Evolutionary conservation across 2,888 invertebrate genomes (phyloP).

Genomic region (Megastigmus dorsalis): DNA sequence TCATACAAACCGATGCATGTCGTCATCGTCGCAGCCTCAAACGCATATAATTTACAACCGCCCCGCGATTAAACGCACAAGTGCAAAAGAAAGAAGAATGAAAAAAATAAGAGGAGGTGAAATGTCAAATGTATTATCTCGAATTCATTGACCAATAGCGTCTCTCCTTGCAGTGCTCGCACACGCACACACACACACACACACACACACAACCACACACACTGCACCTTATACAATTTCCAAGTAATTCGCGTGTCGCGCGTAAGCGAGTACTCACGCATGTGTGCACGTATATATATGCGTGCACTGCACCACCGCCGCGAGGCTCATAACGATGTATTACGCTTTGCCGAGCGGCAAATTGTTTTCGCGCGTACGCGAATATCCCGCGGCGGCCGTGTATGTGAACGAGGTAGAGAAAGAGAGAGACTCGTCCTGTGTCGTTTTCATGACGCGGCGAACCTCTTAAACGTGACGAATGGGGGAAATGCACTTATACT

Average conservation of each 20-base stretch:
- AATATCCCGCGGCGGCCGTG: background rate
- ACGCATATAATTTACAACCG: background rate
- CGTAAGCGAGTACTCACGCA: background rate
- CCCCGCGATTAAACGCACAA: background rate
- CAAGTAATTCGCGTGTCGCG: slow-evolving; percentile 33
- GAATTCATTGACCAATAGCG: slow-evolving; percentile 48
- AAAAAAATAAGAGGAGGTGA: background rate
- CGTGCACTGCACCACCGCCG: too few species aligned
- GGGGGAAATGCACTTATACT: slow-evolving; percentile 36
- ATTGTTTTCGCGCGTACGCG: slow-evolving; percentile 35
- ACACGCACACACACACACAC: too few species aligned
- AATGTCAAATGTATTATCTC: slow-evolving; percentile 43
- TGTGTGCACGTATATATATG: background rate
- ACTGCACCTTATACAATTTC: too few species aligned
- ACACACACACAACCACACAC: too few species aligned
- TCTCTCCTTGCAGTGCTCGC: too few species aligned
- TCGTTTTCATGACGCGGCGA: background rate
- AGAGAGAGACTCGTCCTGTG: too few species aligned
- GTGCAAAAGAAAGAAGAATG: background rate
- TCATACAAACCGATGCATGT: background rate
- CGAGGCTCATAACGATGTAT: slow-evolving; percentile 6
- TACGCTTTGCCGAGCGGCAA: slow-evolving; percentile 25
- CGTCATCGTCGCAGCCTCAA: background rate
- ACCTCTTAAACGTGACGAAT: slow-evolving; percentile 21
- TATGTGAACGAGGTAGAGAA: too few species aligned